Evolutionary conservation across 2,888 invertebrate genomes (phyloP).

Genomic region (Ennomos erosarius): DNA sequence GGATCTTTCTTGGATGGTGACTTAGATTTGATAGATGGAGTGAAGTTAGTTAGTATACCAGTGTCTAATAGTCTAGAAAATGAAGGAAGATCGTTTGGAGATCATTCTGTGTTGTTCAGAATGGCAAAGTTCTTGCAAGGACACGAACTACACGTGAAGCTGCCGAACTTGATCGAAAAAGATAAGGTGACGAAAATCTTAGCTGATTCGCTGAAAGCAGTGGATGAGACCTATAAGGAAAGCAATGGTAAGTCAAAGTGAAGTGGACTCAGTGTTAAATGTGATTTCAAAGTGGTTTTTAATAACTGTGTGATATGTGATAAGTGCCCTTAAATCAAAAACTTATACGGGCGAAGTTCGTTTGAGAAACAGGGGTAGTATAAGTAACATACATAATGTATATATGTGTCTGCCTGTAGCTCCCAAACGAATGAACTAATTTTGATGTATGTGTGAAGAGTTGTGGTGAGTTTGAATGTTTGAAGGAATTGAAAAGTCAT

Average conservation of each 20-base stretch:
- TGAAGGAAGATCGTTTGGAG: slow-evolving; percentile 78
- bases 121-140: slow-evolving; percentile 88
- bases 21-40: slow-evolving; percentile 86
- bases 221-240: slow-evolving; percentile 74
- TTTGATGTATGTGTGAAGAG: too few species aligned
- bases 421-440: too few species aligned
- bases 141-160: slow-evolving; percentile 89
- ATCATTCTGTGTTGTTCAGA: slow-evolving; percentile 83
- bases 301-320: too few species aligned
- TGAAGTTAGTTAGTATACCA: slow-evolving; percentile 85
- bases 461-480: too few species aligned
- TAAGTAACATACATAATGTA: too few species aligned
- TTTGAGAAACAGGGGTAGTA: too few species aligned
- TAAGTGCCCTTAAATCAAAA: too few species aligned
- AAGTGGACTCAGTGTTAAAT: slow-evolving; percentile 23
- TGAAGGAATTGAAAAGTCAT: too few species aligned
- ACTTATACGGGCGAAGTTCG: too few species aligned
- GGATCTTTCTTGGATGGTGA: slow-evolving; percentile 78
- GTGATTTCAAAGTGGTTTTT: slow-evolving; percentile 5
- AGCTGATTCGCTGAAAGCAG: slow-evolving; percentile 78
- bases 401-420: too few species aligned
- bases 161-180: slow-evolving; percentile 88
- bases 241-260: slow-evolving; percentile 76
- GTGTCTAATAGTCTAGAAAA: slow-evolving; percentile 77
- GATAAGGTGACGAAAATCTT: slow-evolving; percentile 87